Evolutionary conservation across 2,113 vertebrate genomes (phyloP).

Genomic region (Forbesichthys agassizii): DNA sequence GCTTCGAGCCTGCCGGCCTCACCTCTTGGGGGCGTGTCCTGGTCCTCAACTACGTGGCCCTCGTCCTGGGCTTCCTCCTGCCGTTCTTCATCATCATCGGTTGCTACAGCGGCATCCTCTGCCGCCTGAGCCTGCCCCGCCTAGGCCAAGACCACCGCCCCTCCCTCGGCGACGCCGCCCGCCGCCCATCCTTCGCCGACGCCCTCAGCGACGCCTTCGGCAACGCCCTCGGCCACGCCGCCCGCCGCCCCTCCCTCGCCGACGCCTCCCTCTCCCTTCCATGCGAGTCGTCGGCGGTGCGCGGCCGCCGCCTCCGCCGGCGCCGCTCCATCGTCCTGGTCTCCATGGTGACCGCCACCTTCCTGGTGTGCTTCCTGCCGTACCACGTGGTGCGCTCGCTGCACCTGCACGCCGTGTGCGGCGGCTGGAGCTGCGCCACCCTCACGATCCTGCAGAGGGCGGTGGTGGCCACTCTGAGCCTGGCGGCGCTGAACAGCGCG

Average conservation of each 20-base stretch:
- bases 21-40: conserved; percentile 51
- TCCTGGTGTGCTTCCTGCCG: conserved; percentile 76
- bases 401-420: conserved; percentile 59
- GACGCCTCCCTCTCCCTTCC: no score
- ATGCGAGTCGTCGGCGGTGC: no score
- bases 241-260: no score
- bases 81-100: conserved; percentile 70
- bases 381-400: conserved; percentile 69
- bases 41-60: conserved; percentile 65
- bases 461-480: conserved; percentile 66
- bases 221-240: conserved; percentile 9
- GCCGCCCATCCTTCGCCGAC: no score
- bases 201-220: background rate
- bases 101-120: conserved; percentile 64
- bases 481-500: conserved; percentile 70
- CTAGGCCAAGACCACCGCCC: no score
- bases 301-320: accelerated
- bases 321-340: conserved; percentile 56
- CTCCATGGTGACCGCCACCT: conserved; percentile 60
- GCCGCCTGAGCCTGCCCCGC: conserved; percentile 11
- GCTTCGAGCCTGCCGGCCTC: conserved; percentile 62
- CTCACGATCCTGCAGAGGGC: conserved; percentile 38
- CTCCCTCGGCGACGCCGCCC: no score
- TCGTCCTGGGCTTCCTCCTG: conserved; percentile 68
- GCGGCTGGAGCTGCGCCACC: conserved; percentile 3